Conservation (phyloP, 2,797 vertebrate species). For the Coendou prehensilis region DNA sequence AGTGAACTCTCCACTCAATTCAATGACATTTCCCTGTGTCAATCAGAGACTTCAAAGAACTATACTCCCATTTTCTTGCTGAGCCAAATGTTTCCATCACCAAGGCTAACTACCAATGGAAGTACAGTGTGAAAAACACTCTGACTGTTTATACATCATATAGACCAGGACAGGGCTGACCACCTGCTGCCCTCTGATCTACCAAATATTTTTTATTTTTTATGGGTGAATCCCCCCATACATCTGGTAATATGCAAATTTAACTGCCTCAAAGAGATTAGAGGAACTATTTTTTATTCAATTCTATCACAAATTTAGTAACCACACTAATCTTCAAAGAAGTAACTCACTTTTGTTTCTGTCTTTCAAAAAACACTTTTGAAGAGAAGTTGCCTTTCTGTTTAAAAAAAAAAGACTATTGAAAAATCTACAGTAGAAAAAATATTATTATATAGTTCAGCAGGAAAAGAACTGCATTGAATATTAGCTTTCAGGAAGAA, state of each 20-base stretch:
- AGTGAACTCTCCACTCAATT: constrained; percentile 61
- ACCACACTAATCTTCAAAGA: constrained; percentile 68
- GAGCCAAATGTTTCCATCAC: constrained; percentile 66
- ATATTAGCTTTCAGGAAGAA: constrained; percentile 35
- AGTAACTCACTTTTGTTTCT: constrained; percentile 77
- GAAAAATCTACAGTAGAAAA: constrained; percentile 62
- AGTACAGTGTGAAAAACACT: constrained; percentile 22
- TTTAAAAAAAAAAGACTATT: constrained; percentile 52
- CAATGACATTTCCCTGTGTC: constrained; percentile 68
- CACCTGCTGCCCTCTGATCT: constrained; percentile 34
- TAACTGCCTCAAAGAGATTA: constrained; percentile 69
- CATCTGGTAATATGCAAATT: constrained; percentile 66
- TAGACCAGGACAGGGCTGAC: neutral
- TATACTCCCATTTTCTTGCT: constrained; percentile 68
- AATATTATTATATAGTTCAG: constrained; percentile 9
- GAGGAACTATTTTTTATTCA: constrained; percentile 55
- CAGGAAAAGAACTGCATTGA: neutral
- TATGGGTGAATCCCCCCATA: constrained; percentile 32
- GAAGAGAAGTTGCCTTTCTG: constrained; percentile 75
- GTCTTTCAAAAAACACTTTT: constrained; percentile 76
- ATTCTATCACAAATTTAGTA: constrained; percentile 71
- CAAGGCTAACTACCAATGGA: constrained; percentile 69
- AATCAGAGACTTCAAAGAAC: constrained; percentile 75
- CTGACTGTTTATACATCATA: neutral
- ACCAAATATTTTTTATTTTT: constrained; percentile 39